Base-by-base conservation (phyloP, 2,888 invertebrate species). In the Graphium colonna region DNA sequence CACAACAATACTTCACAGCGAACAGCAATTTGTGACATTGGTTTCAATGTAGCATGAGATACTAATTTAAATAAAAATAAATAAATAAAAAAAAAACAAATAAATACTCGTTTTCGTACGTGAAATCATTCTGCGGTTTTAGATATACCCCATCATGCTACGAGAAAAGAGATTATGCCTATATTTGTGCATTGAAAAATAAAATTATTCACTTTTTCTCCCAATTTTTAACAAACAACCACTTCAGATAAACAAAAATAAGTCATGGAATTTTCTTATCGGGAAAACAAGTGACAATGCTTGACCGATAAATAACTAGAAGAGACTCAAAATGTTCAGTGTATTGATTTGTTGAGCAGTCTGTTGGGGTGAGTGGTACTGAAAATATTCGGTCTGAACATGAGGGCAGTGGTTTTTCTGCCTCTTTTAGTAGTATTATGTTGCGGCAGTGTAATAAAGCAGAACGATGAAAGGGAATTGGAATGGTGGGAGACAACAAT, bases 401-500 rank as follows among this genome's bases (percentile, higher is more conserved):
- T 82, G 83, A 79, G 61, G 69, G 64, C 61, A 40, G 61, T 76
- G 9, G 51, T 69, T 38, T 40, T 82, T 39, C 63, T 83, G 59
- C 65, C 77, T 0, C 31, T 76, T 18, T 59, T 82, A 3, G 43
- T 76, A 33, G 67, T 69, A 40, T 1, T 70, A 4, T 72, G 70
- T 63, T 59, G 63, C 55, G 73, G 68, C 8, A 69, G 64, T 55
- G 44, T 60, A 42, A 59, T 75, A 15, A 57, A 66, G 31, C 68
- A 64, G 31, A 63, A 65, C 42, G 52, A 68, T 8, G 75, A 75
- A 42, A 65, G 56, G 1, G 72, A 77, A 0, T 61, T 71, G 16
- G 91, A 91, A 62, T 97, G 97, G 97, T 96, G 95, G 94, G 91
- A 94, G 64, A 92, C 91, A 8, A 91, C 93, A 1, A 91, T 93